Conservation (phyloP, 2,888 invertebrate genomes). For the Sepiola atlantica region DNA sequence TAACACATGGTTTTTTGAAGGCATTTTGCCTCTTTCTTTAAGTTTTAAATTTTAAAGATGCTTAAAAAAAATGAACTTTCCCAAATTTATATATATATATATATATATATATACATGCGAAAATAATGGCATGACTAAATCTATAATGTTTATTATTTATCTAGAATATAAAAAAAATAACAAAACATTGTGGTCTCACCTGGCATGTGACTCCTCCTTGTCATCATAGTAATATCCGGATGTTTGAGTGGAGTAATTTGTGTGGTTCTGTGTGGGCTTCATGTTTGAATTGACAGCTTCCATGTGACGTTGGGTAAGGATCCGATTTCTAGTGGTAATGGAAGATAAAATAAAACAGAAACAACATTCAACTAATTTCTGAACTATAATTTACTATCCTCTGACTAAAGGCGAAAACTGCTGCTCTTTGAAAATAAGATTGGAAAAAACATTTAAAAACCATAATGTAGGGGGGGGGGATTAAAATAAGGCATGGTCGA, state of each 20-base stretch:
- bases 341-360: neutral
- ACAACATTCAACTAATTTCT: neutral
- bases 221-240: constrained; percentile 67
- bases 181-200: constrained; percentile 53
- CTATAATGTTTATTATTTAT: neutral
- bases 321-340: constrained; percentile 60
- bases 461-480: no score
- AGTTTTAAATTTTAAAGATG: no score
- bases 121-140: neutral
- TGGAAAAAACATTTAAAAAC: no score
- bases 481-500: no score
- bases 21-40: no score
- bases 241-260: constrained; percentile 67
- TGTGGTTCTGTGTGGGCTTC: constrained; percentile 67
- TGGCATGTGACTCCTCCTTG: constrained; percentile 69
- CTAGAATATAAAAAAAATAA: neutral
- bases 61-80: no score
- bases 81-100: no score
- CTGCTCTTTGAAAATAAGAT: no score
- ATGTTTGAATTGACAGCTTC: constrained; percentile 62
- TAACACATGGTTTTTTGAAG: no score
- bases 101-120: no score
- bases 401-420: no score
- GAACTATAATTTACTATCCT: neutral
- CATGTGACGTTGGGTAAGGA: constrained; percentile 65